These are phyloP conservation scores for Psittacula cyanocephala DNA, from an alignment of 2,113 vertebrate species.

Conservation along the genomic window DNA sequence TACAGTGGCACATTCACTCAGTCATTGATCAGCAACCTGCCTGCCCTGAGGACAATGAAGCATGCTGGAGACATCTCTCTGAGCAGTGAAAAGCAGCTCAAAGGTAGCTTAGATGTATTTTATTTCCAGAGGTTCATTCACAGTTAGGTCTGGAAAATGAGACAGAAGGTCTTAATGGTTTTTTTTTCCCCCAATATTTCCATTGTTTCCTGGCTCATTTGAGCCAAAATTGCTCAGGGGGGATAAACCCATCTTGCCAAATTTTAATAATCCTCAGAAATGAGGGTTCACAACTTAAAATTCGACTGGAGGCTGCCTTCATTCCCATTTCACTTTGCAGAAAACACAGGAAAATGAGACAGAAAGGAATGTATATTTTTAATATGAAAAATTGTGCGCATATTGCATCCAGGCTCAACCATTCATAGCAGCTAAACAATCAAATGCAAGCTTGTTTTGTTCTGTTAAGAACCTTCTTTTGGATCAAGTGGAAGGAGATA, in stretches of 20 bases:
- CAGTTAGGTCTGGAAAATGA: background rate
- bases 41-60: background rate
- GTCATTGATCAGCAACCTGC: background rate
- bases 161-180: background rate
- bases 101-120: background rate
- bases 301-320: background rate
- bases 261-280: background rate
- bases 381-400: background rate
- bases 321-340: background rate
- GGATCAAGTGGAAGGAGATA: background rate
- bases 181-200: background rate
- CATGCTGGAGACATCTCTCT: background rate
- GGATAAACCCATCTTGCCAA: background rate
- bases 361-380: background rate
- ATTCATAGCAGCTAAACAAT: background rate
- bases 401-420: background rate
- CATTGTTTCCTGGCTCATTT: background rate
- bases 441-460: background rate
- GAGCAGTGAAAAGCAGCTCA: background rate
- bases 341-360: background rate
- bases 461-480: background rate
- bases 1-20: background rate
- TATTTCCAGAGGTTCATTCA: background rate
- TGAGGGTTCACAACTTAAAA: background rate
- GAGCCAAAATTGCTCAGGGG: background rate